A percentile compares a stretch with the other conserved stretches of the same genome.
phyloP scores from a whole-genome alignment of 2,113 vertebrate species.

The Hippocampus barbouri region DNA sequence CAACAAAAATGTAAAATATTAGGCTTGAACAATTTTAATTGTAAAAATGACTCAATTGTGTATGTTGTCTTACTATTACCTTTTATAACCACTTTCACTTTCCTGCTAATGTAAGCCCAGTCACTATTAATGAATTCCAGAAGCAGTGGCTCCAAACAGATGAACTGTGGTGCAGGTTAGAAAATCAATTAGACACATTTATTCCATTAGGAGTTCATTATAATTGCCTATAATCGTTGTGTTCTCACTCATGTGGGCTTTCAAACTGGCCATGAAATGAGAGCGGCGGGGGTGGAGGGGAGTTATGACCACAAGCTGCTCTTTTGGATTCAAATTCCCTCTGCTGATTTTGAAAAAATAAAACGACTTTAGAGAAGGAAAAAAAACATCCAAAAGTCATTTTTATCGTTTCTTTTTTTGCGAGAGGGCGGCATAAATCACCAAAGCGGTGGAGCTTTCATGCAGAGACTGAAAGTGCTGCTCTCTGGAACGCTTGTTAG shows the following conservation, averaged over 20 bases:
- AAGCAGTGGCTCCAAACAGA: conserved; percentile 26
- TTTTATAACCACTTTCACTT: neutral
- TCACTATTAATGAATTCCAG: conserved; percentile 22
- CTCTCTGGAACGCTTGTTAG: conserved; percentile 49
- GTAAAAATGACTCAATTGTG: neutral
- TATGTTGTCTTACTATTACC: neutral
- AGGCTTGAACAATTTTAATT: neutral
- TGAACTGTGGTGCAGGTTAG: conserved; percentile 36
- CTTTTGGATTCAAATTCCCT: neutral
- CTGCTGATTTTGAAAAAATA: neutral
- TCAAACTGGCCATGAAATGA: conserved; percentile 14
- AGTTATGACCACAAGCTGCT: neutral
- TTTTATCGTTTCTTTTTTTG: conserved; percentile 18
- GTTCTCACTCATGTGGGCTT: conserved; percentile 17
- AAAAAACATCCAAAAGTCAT: neutral
- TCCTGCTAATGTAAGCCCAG: conserved; percentile 9
- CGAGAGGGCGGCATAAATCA: conserved; percentile 36
- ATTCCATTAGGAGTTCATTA: conserved; percentile 48
- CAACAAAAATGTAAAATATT: too few species aligned
- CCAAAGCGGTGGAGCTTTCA: conserved; percentile 30
- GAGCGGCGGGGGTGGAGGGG: conserved; percentile 1
- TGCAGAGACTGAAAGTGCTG: conserved; percentile 35
- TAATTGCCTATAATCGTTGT: conserved; percentile 34
- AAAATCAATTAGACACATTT: conserved; percentile 54
- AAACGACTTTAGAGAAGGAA: conserved; percentile 1